Percentiles rank a stretch among this genome's conserved stretches.
Conservation (phyloP, 1,140 invertebrate species). For the Pectinophora gossypiella region DNA sequence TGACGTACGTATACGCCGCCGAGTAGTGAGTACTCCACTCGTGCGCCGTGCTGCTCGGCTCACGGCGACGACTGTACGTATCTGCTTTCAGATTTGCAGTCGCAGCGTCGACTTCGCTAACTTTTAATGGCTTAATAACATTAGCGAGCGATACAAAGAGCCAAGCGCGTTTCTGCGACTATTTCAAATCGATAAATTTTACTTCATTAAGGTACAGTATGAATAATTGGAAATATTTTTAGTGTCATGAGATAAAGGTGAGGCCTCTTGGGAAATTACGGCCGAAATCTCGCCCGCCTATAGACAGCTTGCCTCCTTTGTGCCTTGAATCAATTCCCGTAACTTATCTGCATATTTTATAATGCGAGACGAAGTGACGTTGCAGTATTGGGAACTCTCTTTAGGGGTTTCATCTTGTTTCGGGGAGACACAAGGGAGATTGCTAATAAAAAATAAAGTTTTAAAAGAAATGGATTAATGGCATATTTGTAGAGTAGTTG, state of each 20-base stretch:
- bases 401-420: too few species aligned
- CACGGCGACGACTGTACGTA: too few species aligned
- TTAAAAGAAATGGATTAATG: too few species aligned
- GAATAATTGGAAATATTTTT: slow-evolving; percentile 53
- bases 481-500: too few species aligned
- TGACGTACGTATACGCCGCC: not conserved
- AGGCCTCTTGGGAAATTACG: slow-evolving; percentile 66
- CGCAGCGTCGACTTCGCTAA: slow-evolving; percentile 15
- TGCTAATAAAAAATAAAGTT: too few species aligned
- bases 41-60: too few species aligned
- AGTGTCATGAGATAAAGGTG: slow-evolving; percentile 58
- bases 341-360: slow-evolving; percentile 73
- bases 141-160: not conserved
- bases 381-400: too few species aligned
- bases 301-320: slow-evolving; percentile 61
- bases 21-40: not conserved
- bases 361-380: slow-evolving; percentile 56
- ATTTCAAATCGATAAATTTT: too few species aligned
- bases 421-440: too few species aligned
- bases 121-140: slow-evolving; percentile 27
- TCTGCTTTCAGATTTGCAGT: slow-evolving; percentile 6
- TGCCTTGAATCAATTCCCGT: slow-evolving; percentile 70
- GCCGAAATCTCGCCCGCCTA: slow-evolving; percentile 62
- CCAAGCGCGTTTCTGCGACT: slow-evolving; percentile 3
- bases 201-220: too few species aligned